These are phyloP conservation scores for Alectura lathami DNA, from an alignment of 2,113 vertebrate genomes.

Conservation along the genomic window DNA sequence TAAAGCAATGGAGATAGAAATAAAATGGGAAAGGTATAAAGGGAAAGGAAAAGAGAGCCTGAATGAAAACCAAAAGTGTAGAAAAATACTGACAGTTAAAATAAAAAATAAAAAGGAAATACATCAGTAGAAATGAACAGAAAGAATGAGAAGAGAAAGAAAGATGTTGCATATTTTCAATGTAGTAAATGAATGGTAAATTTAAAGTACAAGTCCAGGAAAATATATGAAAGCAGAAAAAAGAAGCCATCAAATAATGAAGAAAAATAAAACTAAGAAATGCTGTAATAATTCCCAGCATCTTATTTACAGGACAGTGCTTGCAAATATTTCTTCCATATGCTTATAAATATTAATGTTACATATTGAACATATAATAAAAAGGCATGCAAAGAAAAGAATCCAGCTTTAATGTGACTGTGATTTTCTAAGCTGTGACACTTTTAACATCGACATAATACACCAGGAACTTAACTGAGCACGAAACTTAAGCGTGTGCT, in stretches of 20 bases:
- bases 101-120: background rate
- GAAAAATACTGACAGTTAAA: background rate
- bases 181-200: background rate
- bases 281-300: background rate
- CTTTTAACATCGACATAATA: conserved; percentile 8
- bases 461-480: conserved; percentile 11
- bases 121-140: background rate
- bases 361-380: conserved; percentile 19
- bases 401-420: conserved; percentile 19
- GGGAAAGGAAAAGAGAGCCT: background rate
- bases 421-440: conserved; percentile 31
- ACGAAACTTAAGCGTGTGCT: conserved; percentile 12
- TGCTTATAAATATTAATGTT: conserved; percentile 59
- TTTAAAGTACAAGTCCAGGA: background rate
- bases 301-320: conserved; percentile 7
- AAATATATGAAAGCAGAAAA: background rate
- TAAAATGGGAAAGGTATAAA: background rate
- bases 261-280: conserved; percentile 18
- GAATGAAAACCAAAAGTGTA: background rate
- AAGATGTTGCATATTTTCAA: background rate
- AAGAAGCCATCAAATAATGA: background rate
- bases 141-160: background rate
- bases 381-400: conserved; percentile 1
- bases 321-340: conserved; percentile 27
- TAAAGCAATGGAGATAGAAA: background rate